Evolutionary conservation across 1,140 invertebrate species (phyloP), one percentile per base, ranked within the genome.

Genomic region (Leptoteleia sp.): DNA sequence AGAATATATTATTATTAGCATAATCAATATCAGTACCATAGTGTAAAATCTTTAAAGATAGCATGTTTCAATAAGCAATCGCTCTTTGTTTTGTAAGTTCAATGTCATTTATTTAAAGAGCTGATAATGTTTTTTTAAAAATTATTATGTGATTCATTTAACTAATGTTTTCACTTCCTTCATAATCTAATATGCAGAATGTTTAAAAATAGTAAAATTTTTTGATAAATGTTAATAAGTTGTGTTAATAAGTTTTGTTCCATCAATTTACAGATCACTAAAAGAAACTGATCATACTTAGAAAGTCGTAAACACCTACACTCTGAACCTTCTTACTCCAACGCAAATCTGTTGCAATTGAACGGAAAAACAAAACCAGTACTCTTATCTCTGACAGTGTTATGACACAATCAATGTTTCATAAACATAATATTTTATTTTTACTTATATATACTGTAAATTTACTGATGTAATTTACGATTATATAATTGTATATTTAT

Each of bases 251-350:
- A 1, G 5, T 29, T 13, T 29, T 3, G 0, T 29, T 15, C 4
- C 5, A 13, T 47, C 5, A 22, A 1, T 16, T 13, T 17, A 13
- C 0, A 5, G 17, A 16, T 40, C 29, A 50, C 12, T 33, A 35
- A 50, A 50, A 33, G 11, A 33, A n/a, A 33, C 9, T 16, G 15
- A 17, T 43, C 25, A 6, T 4, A 19, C 15, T 48, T 62, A 42
- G 59, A 64, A 64, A 64, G 59, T 64, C 27, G 43, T 48, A 11
- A 50, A 64, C 59, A 50, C 59, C 59, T 42, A 64, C 59, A 64
- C 35, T 11, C 16, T 4, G n/a, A 54, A 27, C n/a, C n/a, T 55
- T 8, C 25, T 19, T 31, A 59, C 55, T 61, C 55, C 55, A 61
- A 61, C 55, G 55, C 55, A 57, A 61, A 29, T 33, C 27, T 61